Evolutionary conservation across 1,140 invertebrate species (phyloP), one percentile per base, ranked within the genome.

Genomic region (Drosophila neocordata): DNA sequence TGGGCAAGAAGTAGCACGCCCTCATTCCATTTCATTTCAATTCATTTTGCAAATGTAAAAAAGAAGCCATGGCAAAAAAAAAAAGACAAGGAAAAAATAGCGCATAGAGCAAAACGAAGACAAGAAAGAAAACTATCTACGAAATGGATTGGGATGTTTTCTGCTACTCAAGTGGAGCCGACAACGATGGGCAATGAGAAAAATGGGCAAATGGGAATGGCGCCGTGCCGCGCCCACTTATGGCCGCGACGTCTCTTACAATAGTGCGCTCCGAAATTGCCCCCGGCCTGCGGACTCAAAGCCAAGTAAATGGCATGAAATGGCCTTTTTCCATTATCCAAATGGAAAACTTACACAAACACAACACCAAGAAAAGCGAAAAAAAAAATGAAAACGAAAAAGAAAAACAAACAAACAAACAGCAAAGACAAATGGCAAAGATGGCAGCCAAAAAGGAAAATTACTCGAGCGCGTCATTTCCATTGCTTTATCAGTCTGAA

Each of bases 321-420:
- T 91, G 89, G 89, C 77, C 89, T 91, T 90, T 90, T 91, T 91
- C 89, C 89, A 91, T 91, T 91, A 91, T 81, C 89, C 84, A 91
- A 91, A 91, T 91, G 84, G 82, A 89, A 90, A 91, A 90, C 83
- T 87, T 87, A 87, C 83, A 82, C 82, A 78, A 88, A 82, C 27
- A 31, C 27, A 31, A 7, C 6, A 31, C 27, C 27, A 31, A 31
- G 27, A 31, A 31, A 7, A 76, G 70, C 71, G 58, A 66, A 31
- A 55, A 74, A 67, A 71, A 68, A 69, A 87, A 87, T 79, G 65
- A 65, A 68, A 71, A 65, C 65, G 58, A 66, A 52, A 48, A 18
- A 44, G 15, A 7, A 8, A 48, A 48, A 20, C 18, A 48, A 18
- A 48, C 18, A 20, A 48, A 82, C 82, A 78, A 88, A 82, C 83